Percentiles rank a stretch among this genome's conserved stretches.
These are phyloP conservation scores for Rhopalosiphum nymphaeae DNA, from an alignment of 2,888 invertebrate species.

Conservation along the genomic window DNA sequence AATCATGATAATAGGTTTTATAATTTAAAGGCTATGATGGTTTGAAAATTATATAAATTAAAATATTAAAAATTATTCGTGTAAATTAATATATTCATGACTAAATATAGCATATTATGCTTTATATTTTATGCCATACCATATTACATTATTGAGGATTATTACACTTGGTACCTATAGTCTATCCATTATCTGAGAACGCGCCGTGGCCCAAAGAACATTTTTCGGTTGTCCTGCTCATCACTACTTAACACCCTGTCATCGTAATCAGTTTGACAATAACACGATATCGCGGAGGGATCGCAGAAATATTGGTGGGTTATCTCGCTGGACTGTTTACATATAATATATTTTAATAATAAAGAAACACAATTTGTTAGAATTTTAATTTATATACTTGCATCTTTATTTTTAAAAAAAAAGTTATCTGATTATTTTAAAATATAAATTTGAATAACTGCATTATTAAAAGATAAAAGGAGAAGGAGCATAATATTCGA, in stretches of 20 bases:
- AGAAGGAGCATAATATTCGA: not conserved
- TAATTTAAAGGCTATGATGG: not conserved
- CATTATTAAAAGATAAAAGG: not conserved
- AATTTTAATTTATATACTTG: not conserved
- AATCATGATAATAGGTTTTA: not conserved
- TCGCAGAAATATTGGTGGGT: too few relatives aligned
- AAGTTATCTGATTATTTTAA: not conserved
- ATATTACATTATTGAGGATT: not conserved
- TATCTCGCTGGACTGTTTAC: too few relatives aligned
- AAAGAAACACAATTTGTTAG: not conserved
- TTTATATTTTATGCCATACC: not conserved
- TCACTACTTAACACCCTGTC: too few relatives aligned
- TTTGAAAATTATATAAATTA: not conserved
- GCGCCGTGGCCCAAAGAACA: too few relatives aligned
- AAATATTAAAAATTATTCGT: too few relatives aligned
- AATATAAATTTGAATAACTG: not conserved
- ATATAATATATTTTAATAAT: not conserved
- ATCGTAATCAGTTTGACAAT: too few relatives aligned
- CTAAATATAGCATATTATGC: not conserved
- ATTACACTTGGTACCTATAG: not conserved
- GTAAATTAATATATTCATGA: not conserved
- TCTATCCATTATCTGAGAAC: too few relatives aligned
- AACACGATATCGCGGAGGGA: too few relatives aligned
- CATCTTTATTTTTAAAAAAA: not conserved
- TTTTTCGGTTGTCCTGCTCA: too few relatives aligned